phyloP scores from a whole-genome alignment of 2,797 vertebrate species.

The Tangara arthus region DNA sequence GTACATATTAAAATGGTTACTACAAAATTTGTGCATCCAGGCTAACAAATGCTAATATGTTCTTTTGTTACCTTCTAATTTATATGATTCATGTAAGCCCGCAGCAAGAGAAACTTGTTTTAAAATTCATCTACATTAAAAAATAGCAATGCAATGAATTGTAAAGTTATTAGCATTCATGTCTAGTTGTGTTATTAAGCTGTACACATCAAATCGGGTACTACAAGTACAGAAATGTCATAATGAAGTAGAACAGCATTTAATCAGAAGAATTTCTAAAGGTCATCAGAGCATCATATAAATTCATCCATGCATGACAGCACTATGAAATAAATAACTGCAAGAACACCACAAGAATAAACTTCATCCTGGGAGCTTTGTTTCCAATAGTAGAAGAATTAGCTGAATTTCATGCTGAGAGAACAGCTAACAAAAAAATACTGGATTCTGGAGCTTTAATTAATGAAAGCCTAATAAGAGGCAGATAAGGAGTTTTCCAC shows the following conservation, averaged over 20 bases:
- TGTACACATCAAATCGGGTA: slow-evolving; percentile 76
- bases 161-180: slow-evolving; percentile 80
- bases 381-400: slow-evolving; percentile 33
- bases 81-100: slow-evolving; percentile 82
- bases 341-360: slow-evolving; percentile 40
- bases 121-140: slow-evolving; percentile 83
- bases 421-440: slow-evolving; percentile 8
- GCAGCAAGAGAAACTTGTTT: slow-evolving; percentile 79
- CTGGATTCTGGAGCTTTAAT: slow-evolving; percentile 32
- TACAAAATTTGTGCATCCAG: slow-evolving; percentile 76
- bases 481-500: slow-evolving; percentile 22
- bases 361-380: slow-evolving; percentile 39
- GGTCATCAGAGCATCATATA: slow-evolving; percentile 74
- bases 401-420: slow-evolving; percentile 23
- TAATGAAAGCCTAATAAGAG: slow-evolving; percentile 59
- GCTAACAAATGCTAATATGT: slow-evolving; percentile 87
- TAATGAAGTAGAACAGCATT: slow-evolving; percentile 72
- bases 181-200: slow-evolving; percentile 80
- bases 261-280: slow-evolving; percentile 79
- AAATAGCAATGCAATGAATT: slow-evolving; percentile 77
- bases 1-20: slow-evolving; percentile 80
- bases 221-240: slow-evolving; percentile 77
- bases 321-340: slow-evolving; percentile 64
- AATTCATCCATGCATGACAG: slow-evolving; percentile 68
- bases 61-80: slow-evolving; percentile 84